Evolutionary conservation across 2,888 invertebrate genomes (phyloP), one percentile per base, ranked within the genome.

Genomic region (Philereme vetulata): DNA sequence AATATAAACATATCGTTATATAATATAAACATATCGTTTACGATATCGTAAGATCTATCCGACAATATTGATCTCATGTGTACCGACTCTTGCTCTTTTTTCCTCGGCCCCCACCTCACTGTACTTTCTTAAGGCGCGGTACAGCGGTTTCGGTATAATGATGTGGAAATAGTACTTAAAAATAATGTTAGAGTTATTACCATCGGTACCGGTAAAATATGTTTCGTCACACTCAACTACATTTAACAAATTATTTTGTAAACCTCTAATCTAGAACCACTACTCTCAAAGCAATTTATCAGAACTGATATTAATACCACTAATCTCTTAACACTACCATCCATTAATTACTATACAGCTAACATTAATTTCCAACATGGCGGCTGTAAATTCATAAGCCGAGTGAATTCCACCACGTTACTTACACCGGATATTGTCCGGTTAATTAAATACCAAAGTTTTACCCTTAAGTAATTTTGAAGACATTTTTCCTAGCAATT

Each of bases 331-430:
- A 68, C 66, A 62, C 66, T 49, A 51, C 58, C 11, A 62, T 64
- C 64, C 62, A 71, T 66, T 66, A 69, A 70, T 70, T 65, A 64
- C 66, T 60, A 62, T 61, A 50, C 62, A 55, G 50, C 64, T 57
- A 60, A 54, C 68, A 66, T 68, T 72, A 67, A 69, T 71, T 66
- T 66, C 48, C 52, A 66, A 64, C 52, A 64, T 59, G 69, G 63
- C 74, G 71, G 70, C 72, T 70, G 71, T 75, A 75, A 76, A 76
- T 79, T 74, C 68, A 72, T 71, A 70, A 64, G 62, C 67, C 65
- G 66, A 66, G 60, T 61, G 70, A 75, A 75, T 75, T 72, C 71
- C 67, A 72, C 69, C 77, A 71, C 76, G 75, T 69, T 71, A 70
- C 76, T 67, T 68, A 72, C 69, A 21, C 64, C 54, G 49, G 60